phyloP scores from a whole-genome alignment of 1,140 invertebrate species.

The Drosophila quadrilineata region DNA sequence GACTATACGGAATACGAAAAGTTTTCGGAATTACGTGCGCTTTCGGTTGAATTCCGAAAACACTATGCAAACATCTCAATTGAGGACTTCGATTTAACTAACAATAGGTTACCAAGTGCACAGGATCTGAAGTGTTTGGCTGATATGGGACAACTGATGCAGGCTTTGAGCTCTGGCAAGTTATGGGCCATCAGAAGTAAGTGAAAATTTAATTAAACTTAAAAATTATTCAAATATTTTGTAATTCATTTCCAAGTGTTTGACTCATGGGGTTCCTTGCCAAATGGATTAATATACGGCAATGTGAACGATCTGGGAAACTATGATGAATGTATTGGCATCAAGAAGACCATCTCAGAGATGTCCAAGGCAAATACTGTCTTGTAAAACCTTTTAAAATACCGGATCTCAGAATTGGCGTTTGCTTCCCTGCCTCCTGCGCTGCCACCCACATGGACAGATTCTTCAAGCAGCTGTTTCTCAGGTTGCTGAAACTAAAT shows the following conservation, averaged over 20 bases:
- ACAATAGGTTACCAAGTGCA: background rate
- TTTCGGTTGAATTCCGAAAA: slow-evolving; percentile 5
- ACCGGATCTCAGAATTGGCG: background rate
- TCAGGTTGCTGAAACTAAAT: slow-evolving; percentile 25
- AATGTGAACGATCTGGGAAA: slow-evolving; percentile 44
- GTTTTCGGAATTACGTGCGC: background rate
- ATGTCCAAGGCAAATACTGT: slow-evolving; percentile 47
- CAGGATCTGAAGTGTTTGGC: slow-evolving; percentile 14
- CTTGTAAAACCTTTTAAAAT: background rate
- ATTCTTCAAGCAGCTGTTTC: slow-evolving; percentile 15
- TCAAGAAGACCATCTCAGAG: slow-evolving; percentile 12
- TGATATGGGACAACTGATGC: background rate
- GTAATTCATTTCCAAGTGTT: slow-evolving; percentile 31
- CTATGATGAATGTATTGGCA: slow-evolving; percentile 43
- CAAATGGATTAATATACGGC: slow-evolving; percentile 28
- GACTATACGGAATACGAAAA: background rate
- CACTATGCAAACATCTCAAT: background rate
- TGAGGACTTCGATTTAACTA: background rate
- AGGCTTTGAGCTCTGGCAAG: background rate
- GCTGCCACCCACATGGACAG: slow-evolving; percentile 35
- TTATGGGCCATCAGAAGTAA: slow-evolving; percentile 27
- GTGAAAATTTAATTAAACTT: background rate
- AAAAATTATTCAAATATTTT: background rate
- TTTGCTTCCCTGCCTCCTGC: slow-evolving; percentile 49
- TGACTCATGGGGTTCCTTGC: slow-evolving; percentile 50